Evolutionary conservation across 2,888 invertebrate species (phyloP).

Genomic region (Andricus curvator): DNA sequence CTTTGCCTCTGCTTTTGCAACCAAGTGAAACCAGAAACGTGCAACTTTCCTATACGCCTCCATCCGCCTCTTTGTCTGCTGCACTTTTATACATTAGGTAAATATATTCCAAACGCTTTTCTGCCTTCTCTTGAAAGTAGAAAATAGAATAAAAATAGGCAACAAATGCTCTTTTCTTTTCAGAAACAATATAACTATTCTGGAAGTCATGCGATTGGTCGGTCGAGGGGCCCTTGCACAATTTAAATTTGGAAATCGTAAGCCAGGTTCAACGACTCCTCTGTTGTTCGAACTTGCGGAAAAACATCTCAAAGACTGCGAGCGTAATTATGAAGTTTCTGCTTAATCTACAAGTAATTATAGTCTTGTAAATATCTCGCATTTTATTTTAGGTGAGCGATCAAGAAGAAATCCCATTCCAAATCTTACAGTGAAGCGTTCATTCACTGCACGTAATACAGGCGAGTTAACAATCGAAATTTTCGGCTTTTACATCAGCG

Average conservation of each 20-base stretch:
- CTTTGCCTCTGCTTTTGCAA: constrained; percentile 69
- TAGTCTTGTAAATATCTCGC: background rate
- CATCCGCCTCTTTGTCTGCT: constrained; percentile 67
- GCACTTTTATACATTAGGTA: constrained; percentile 74
- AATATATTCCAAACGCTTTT: constrained; percentile 17
- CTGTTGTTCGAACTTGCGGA: constrained; percentile 90
- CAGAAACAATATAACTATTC: constrained; percentile 95
- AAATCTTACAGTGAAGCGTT: constrained; percentile 87
- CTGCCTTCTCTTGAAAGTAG: background rate
- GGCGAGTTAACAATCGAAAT: constrained; percentile 92
- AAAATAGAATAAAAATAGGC: background rate
- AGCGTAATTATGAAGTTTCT: constrained; percentile 75
- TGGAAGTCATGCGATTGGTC: constrained; percentile 90
- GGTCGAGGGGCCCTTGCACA: constrained; percentile 93
- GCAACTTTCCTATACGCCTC: constrained; percentile 71
- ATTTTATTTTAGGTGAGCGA: constrained; percentile 57
- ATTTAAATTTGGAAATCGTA: constrained; percentile 93
- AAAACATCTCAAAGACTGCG: constrained; percentile 82
- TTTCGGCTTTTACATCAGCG: constrained; percentile 83
- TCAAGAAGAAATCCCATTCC: constrained; percentile 79
- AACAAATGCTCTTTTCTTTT: constrained; percentile 52
- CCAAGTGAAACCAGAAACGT: constrained; percentile 69
- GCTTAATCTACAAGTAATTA: background rate
- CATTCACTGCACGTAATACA: constrained; percentile 93
- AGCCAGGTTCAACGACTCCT: constrained; percentile 87